Conservation (phyloP, 2,797 vertebrate species). For the Bradypodion pumilum region DNA sequence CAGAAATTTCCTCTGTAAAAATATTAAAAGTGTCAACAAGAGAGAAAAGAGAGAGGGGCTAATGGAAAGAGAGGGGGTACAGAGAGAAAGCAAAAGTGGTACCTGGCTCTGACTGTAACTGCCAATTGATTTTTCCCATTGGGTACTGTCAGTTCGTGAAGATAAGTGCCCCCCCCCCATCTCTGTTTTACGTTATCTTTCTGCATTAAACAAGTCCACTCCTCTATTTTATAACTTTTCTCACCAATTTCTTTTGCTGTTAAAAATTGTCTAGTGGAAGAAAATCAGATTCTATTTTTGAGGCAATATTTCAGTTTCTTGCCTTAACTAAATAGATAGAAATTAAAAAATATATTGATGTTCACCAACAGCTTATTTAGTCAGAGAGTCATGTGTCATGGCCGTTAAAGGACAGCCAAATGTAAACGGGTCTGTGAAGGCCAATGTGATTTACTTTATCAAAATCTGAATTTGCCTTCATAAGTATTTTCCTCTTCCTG, state of each 20-base stretch:
- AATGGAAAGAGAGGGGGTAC: not conserved
- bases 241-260: not conserved
- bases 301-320: slow-evolving; percentile 1
- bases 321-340: not conserved
- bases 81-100: not conserved
- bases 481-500: not conserved
- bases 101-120: not conserved
- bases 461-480: slow-evolving; percentile 23
- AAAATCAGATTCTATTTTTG: slow-evolving; percentile 21
- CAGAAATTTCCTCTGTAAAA: too few species aligned
- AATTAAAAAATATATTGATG: slow-evolving; percentile 21
- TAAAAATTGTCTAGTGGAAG: not conserved
- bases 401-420: slow-evolving; percentile 14
- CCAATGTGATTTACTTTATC: slow-evolving; percentile 4
- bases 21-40: not conserved
- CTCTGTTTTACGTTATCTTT: not conserved
- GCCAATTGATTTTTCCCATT: not conserved
- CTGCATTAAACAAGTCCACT: not conserved
- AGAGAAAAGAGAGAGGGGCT: not conserved
- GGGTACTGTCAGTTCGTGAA: not conserved
- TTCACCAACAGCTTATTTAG: slow-evolving; percentile 4
- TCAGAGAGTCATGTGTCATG: not conserved
- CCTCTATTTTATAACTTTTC: not conserved
- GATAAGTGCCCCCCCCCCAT: not conserved
- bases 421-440: not conserved